Evolutionary conservation across 1,140 invertebrate species (phyloP).

Genomic region (Drosophila equinoxialis): DNA sequence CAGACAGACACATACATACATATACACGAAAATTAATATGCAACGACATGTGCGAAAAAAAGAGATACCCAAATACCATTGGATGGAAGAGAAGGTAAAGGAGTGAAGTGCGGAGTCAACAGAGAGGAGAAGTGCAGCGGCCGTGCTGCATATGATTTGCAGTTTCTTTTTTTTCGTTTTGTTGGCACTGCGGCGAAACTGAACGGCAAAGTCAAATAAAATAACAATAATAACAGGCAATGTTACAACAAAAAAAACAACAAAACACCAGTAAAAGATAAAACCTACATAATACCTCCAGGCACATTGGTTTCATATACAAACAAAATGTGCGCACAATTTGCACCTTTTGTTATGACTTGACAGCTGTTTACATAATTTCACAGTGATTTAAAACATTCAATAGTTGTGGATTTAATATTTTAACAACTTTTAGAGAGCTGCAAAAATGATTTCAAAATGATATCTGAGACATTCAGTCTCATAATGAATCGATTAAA

Average conservation of each 20-base stretch:
- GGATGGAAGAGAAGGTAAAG: slow-evolving; percentile 19
- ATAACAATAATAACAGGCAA: slow-evolving; percentile 54
- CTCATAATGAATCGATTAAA: too few species aligned
- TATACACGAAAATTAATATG: slow-evolving; percentile 71
- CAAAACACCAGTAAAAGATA: slow-evolving; percentile 22
- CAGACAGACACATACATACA: slow-evolving; percentile 25
- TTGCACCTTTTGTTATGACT: not conserved
- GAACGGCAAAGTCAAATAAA: slow-evolving; percentile 69
- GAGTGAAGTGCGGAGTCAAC: slow-evolving; percentile 1
- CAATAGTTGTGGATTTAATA: too few species aligned
- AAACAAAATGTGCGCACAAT: not conserved
- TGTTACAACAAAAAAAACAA: slow-evolving; percentile 46
- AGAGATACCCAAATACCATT: slow-evolving; percentile 33
- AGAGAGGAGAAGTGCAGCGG: slow-evolving; percentile 12
- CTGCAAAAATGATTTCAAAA: too few species aligned
- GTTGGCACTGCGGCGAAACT: slow-evolving; percentile 51
- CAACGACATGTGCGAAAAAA: slow-evolving; percentile 73
- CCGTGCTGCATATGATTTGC: slow-evolving; percentile 68
- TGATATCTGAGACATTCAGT: too few species aligned
- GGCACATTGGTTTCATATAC: slow-evolving; percentile 9
- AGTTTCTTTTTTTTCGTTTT: slow-evolving; percentile 54
- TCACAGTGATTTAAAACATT: too few species aligned
- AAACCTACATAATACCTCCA: slow-evolving; percentile 36
- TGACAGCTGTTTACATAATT: not conserved
- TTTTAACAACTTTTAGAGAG: too few species aligned